Evolutionary conservation across 1,140 invertebrate species (phyloP), one percentile per base, ranked within the genome.

Genomic region (Drosophila sturtevanti): DNA sequence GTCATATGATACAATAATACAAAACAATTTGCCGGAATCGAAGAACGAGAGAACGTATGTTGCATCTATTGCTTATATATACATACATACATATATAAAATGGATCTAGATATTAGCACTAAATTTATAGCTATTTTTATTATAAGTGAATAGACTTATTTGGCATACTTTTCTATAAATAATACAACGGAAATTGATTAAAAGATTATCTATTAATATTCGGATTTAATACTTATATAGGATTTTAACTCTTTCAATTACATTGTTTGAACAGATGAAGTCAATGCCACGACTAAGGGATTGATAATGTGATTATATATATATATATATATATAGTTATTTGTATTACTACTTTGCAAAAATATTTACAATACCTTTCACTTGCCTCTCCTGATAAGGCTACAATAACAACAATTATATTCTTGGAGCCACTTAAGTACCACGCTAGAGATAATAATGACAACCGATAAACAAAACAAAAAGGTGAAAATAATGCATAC

Each of bases 401-500:
- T 10, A 11, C 9, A 41, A 14, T 4, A 41, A 41, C 38, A 48
- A 48, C 41, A 48, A 48, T 3, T 21, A 21, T 10, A 48, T 48
- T 48, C 41, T 48, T 21, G 41, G 18, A 48, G 41, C 41, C 16
- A 48, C 41, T 48, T 16, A 16, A 48, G 41, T 48, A 21, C 18
- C 41, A 11, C 9, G 16, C 16, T 21, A 11, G 0, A 48, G 41
- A 48, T 48, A 48, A 48, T 11, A 18, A 48, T 48, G 41, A 48
- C 41, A 48, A 48, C 16, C 41, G 41, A 48, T 48, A 48, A 10
- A 18, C 41, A 9, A 21, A 63, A 18, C n/a, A 9, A 21, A 63
- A 72, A 76, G 59, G 60, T 63, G 35, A 59, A 76, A 18, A 41
- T 59, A 76, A 72, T 72, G 63, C 63, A 9, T 24, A 52, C 37